Evolutionary conservation across 2,113 vertebrate genomes (phyloP), one percentile per base, ranked within the genome.

Genomic region (Cynocephalus volans): DNA sequence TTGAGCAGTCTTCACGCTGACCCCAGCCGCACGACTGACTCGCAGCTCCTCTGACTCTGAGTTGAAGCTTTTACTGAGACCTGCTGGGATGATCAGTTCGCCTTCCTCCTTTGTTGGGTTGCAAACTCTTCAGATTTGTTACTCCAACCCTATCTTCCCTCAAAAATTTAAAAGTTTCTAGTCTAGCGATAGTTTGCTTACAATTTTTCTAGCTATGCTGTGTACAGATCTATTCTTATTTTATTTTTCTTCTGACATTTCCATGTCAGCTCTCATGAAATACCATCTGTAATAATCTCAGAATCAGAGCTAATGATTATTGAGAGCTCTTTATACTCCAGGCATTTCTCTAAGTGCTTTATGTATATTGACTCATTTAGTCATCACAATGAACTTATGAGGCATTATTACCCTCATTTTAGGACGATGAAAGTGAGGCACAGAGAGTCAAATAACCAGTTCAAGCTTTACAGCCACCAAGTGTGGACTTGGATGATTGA

Each of bases 1-100:
- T 14, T 26, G 2, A 0, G 1, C 2, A 26, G 14, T 8, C 85
- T 67, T 31, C 8, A 5, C 28, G 18, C 2, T 5, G 15, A 14
- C 19, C 7, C 0, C 52, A 8, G 13, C 77, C 60, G 41, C 41
- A 41, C 41, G 41, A 41, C 41, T 41, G 41, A 41, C 41, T 41
- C 41, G 41, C 41, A 7, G 19, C 31, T n/a, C 70, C 41, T 12
- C 2, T 0, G 31, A 5, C 5, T 65, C 58, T 15, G 77, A 56
- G 69, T 21, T 10, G n/a, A 18, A 15, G 8, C 56, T 90, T 69
- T 19, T 21, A 17, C 10, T 1, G 14, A 31, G 31, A 5, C 11
- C 50, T 33, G 3, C 1, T 2, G 58, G 65, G 48, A 4, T 13
- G 15, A 60, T 21, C 0, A 21, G 41, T 5, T 26, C 2, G 1